phyloP scores from a whole-genome alignment of 1,140 invertebrate genomes.

The Homalodisca vitripennis region DNA sequence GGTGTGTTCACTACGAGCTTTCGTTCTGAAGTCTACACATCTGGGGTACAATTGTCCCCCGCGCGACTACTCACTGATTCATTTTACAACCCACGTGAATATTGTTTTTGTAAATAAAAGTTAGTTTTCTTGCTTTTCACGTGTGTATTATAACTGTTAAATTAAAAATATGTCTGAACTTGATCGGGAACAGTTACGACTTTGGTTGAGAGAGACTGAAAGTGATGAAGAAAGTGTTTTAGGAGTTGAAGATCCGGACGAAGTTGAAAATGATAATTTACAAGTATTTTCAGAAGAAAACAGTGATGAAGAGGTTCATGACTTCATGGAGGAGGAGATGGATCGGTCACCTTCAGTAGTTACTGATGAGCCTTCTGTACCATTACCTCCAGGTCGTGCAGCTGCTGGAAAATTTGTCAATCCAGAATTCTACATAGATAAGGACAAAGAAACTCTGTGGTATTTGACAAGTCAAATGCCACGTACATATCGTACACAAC shows the following conservation, averaged over 20 bases:
- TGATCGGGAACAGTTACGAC: neutral
- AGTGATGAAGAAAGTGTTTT: neutral
- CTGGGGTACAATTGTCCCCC: neutral
- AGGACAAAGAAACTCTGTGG: neutral
- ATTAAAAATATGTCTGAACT: neutral
- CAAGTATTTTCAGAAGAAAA: neutral
- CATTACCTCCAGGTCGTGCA: neutral
- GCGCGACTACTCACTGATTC: no score
- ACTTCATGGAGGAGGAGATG: neutral
- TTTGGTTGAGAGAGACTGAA: slow-evolving; percentile 26
- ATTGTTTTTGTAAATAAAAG: neutral
- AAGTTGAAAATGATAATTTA: neutral
- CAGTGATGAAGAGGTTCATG: neutral
- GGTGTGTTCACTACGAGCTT: neutral
- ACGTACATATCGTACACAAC: neutral
- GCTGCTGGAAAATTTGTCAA: neutral
- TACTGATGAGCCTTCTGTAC: neutral
- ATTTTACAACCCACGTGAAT: neutral
- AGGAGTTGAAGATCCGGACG: neutral
- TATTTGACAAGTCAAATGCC: neutral
- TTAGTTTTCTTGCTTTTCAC: neutral
- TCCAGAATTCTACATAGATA: neutral
- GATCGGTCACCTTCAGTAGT: neutral
- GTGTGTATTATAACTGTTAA: neutral
- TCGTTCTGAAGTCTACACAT: neutral